Percentiles rank a stretch among this genome's conserved stretches.
Conservation (phyloP, 2,113 vertebrate genomes). For the Megalops atlanticus region DNA sequence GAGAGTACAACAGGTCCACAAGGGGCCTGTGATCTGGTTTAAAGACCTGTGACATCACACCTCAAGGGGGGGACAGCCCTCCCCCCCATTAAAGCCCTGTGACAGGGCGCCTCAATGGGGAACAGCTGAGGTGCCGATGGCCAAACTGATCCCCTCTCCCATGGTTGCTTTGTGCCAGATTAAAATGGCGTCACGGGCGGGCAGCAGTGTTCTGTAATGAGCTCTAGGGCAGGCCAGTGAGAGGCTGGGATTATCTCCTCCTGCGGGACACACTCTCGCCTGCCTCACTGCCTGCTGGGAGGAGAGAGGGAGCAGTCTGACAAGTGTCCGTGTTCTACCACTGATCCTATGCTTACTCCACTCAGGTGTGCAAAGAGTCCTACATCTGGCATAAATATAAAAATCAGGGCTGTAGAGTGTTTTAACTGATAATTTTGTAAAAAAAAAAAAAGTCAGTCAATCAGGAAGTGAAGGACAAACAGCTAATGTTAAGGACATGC, state of each 20-base stretch:
- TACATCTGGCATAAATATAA: too few species aligned
- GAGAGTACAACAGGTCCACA: not conserved
- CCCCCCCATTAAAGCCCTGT: too few species aligned
- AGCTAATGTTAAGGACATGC: too few species aligned
- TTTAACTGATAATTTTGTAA: too few species aligned
- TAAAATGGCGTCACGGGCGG: not conserved
- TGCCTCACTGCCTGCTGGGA: not conserved
- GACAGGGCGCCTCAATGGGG: not conserved
- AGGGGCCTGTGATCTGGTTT: not conserved
- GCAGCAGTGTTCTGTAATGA: not conserved
- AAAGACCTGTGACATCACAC: not conserved
- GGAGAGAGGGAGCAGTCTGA: not conserved
- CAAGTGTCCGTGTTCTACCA: not conserved
- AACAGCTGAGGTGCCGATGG: not conserved
- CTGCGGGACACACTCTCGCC: not conserved
- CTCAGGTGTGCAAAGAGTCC: too few species aligned
- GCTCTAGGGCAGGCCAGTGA: not conserved
- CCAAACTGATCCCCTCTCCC: not conserved
- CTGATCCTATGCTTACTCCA: not conserved
- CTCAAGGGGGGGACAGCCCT: too few species aligned
- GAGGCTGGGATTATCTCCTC: constrained; percentile 6
- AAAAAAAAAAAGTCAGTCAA: too few species aligned
- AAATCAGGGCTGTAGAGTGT: too few species aligned
- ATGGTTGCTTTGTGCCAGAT: not conserved
- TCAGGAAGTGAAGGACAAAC: too few species aligned